Percentiles rank a stretch among this genome's conserved stretches.
These are phyloP conservation scores for Clarias macrocephalus DNA, from an alignment of 2,113 vertebrate species.

Conservation along the genomic window DNA sequence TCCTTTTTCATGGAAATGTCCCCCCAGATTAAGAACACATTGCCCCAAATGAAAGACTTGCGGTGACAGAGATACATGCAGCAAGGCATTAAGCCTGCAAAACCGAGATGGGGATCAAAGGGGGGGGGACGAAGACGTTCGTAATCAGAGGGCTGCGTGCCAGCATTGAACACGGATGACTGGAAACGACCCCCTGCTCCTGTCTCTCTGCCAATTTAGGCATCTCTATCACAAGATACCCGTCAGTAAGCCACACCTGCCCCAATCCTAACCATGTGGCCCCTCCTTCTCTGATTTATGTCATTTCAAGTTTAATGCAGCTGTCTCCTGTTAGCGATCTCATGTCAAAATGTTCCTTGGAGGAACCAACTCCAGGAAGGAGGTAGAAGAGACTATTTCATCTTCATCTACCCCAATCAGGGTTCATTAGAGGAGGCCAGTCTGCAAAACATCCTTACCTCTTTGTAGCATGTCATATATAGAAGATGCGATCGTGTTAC, in stretches of 20 bases:
- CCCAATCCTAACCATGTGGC: constrained; percentile 36
- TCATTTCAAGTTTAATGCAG: constrained; percentile 70
- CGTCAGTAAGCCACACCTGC: constrained; percentile 67
- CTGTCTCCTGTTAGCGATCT: constrained; percentile 72
- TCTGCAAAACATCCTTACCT: constrained; percentile 49
- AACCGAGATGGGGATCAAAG: constrained; percentile 62
- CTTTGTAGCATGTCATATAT: constrained; percentile 15
- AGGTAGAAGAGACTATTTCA: constrained; percentile 34
- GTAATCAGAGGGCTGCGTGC: constrained; percentile 57
- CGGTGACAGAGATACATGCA: constrained; percentile 58
- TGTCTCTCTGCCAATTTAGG: constrained; percentile 57
- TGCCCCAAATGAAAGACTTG: constrained; percentile 55
- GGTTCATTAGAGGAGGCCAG: not conserved
- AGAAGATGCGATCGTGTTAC: constrained; percentile 45
- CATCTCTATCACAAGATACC: constrained; percentile 65
- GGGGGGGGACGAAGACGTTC: constrained; percentile 52
- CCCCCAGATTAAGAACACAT: constrained; percentile 58
- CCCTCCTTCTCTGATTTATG: constrained; percentile 67
- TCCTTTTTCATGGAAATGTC: constrained; percentile 10
- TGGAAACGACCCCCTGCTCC: constrained; percentile 40
- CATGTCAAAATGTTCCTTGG: constrained; percentile 60
- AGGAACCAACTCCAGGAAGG: constrained; percentile 52
- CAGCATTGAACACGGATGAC: constrained; percentile 56
- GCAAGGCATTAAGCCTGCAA: constrained; percentile 51
- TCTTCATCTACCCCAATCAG: constrained; percentile 57